Evolutionary conservation across 2,888 invertebrate species (phyloP).

Genomic region (Scaptomyza parva): DNA sequence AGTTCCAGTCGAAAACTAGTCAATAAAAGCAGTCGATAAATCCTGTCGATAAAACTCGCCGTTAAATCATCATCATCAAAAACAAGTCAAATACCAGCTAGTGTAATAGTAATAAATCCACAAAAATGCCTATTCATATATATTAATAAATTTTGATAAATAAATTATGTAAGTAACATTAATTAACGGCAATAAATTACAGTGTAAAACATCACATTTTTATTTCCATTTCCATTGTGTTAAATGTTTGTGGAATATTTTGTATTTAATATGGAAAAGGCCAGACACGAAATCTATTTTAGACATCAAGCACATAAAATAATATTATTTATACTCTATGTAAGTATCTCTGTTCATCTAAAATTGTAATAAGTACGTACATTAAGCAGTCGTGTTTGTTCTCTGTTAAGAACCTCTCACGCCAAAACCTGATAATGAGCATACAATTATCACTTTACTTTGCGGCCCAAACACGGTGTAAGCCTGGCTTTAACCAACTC

Average conservation of each 20-base stretch:
- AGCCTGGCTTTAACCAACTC: constrained; percentile 62
- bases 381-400: constrained; percentile 40
- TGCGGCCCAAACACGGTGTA: constrained; percentile 57
- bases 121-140: background rate
- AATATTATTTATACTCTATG: constrained; percentile 19
- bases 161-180: constrained; percentile 1
- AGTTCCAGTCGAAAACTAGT: too few species aligned
- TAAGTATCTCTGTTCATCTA: constrained; percentile 2
- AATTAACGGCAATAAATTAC: constrained; percentile 31
- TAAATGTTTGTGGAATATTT: constrained; percentile 8
- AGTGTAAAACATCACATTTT: constrained; percentile 10
- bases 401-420: constrained; percentile 50
- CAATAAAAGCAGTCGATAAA: too few species aligned
- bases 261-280: constrained; percentile 7
- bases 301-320: constrained; percentile 2
- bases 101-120: too few species aligned
- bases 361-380: constrained; percentile 22
- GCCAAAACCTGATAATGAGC: constrained; percentile 77
- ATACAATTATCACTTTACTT: constrained; percentile 74
- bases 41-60: too few species aligned
- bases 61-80: too few species aligned
- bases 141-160: background rate
- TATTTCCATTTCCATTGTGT: constrained; percentile 31
- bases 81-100: too few species aligned
- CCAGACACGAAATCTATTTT: constrained; percentile 29